Evolutionary conservation across 2,797 vertebrate species (phyloP).

Genomic region (Trachurus trachurus): DNA sequence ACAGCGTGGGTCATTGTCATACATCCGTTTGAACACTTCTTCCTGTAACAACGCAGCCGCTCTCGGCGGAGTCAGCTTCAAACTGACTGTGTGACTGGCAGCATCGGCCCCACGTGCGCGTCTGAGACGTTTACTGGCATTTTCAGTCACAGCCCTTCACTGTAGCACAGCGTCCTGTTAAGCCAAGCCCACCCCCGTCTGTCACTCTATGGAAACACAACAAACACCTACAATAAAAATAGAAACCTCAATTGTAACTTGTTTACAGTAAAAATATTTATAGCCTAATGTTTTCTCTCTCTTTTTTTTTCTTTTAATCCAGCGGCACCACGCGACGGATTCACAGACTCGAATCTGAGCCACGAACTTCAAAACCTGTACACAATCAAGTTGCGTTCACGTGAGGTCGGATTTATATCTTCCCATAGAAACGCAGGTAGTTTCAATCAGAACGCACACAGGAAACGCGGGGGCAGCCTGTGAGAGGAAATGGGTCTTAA

Average conservation of each 20-base stretch:
- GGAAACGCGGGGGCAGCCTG: neutral
- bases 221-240: neutral
- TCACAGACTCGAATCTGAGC: constrained; percentile 16
- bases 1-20: constrained; percentile 65
- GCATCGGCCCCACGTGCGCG: constrained; percentile 46
- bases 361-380: constrained; percentile 47
- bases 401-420: constrained; percentile 4
- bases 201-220: neutral
- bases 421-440: rapidly evolving
- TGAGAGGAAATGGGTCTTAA: no score
- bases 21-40: constrained; percentile 73
- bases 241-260: neutral
- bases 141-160: neutral
- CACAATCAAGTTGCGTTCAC: constrained; percentile 46
- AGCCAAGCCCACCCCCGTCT: neutral
- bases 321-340: constrained; percentile 25
- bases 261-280: neutral
- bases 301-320: no score
- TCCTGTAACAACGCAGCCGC: constrained; percentile 64
- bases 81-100: neutral
- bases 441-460: neutral
- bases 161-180: neutral
- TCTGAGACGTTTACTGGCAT: constrained; percentile 11
- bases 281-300: no score
- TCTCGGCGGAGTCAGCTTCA: constrained; percentile 5